phyloP scores from a whole-genome alignment of 2,113 vertebrate genomes.

The Picathartes gymnocephalus region DNA sequence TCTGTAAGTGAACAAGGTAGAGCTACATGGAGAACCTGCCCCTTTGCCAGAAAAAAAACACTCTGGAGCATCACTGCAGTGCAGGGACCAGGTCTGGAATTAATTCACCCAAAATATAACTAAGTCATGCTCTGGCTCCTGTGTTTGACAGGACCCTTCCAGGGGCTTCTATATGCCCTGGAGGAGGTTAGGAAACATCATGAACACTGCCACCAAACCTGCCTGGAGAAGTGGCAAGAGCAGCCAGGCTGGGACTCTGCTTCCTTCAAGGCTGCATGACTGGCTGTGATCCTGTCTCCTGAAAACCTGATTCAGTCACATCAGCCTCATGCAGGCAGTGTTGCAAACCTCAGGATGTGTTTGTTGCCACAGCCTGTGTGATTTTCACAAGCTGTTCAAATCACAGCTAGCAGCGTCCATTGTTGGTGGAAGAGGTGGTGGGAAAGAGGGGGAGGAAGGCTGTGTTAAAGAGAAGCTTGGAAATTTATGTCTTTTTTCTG shows the following conservation, averaged over 20 bases:
- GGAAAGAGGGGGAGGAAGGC: not conserved
- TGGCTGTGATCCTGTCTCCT: not conserved
- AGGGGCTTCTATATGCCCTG: not conserved
- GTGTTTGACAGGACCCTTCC: not conserved
- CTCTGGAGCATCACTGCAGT: not conserved
- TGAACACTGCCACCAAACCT: not conserved
- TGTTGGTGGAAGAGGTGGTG: not conserved
- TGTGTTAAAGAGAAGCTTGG: not conserved
- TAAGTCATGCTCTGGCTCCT: not conserved
- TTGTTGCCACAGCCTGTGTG: not conserved
- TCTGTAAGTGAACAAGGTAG: not conserved
- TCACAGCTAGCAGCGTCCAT: not conserved
- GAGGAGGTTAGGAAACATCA: no score
- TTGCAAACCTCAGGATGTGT: not conserved
- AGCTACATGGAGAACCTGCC: not conserved
- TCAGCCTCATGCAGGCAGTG: rapidly evolving
- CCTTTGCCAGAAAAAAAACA: not conserved
- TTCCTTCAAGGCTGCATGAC: not conserved
- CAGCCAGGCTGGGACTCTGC: not conserved
- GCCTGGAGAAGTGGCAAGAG: not conserved
- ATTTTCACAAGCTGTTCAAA: not conserved
- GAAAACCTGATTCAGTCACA: not conserved
- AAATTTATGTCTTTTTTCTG: not conserved
- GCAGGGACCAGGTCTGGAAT: not conserved
- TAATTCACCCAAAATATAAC: not conserved